These are phyloP conservation scores for Trichogramma evanescens DNA, from an alignment of 2,888 invertebrate genomes.

Conservation along the genomic window DNA sequence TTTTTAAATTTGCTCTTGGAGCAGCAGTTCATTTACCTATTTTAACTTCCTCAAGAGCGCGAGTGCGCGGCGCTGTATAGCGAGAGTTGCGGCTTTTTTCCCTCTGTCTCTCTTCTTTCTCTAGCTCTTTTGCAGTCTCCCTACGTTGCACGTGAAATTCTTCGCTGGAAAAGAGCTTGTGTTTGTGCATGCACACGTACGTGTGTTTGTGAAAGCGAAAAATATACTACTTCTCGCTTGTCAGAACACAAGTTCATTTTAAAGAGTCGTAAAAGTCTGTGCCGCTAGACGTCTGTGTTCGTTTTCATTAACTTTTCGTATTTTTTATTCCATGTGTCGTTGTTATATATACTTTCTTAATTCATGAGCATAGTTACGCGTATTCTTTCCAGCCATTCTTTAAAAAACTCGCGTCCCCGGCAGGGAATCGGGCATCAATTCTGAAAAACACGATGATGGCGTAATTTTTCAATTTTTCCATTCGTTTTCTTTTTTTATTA, in stretches of 20 bases:
- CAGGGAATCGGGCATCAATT: too few relatives aligned
- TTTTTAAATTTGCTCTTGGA: conserved; percentile 16
- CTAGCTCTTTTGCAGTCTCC: conserved; percentile 1
- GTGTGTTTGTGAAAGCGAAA: background rate
- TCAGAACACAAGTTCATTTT: conserved; percentile 17
- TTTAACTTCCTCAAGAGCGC: background rate
- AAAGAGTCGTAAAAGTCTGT: conserved; percentile 15
- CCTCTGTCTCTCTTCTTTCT: background rate
- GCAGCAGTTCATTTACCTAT: conserved; percentile 16
- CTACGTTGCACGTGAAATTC: background rate
- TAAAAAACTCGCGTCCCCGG: too few relatives aligned
- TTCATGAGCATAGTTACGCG: too few relatives aligned
- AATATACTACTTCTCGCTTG: conserved; percentile 5
- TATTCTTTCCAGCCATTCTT: too few relatives aligned
- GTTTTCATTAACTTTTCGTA: too few relatives aligned
- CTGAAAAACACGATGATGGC: too few relatives aligned
- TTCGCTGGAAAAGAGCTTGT: background rate
- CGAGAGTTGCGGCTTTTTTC: background rate
- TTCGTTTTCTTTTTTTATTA: too few relatives aligned
- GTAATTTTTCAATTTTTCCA: too few relatives aligned
- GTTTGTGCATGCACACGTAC: background rate
- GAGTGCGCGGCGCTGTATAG: too few relatives aligned
- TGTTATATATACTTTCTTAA: too few relatives aligned
- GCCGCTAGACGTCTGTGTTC: background rate
- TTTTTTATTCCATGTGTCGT: too few relatives aligned